phyloP scores from a whole-genome alignment of 2,113 vertebrate genomes.

The Lasiurus borealis region DNA sequence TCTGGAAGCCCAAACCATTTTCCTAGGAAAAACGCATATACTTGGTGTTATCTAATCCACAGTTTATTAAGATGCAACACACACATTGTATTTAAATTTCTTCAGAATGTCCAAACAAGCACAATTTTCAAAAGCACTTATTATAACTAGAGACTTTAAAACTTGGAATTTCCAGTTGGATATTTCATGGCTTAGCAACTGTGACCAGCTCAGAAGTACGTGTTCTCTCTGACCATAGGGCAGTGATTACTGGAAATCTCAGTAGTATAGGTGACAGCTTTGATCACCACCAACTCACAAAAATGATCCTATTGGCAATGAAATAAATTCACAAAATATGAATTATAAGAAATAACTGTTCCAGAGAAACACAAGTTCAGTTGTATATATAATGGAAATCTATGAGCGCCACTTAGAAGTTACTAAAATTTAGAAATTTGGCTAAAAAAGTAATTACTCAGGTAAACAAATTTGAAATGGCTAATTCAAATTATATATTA shows the following conservation, averaged over 20 bases:
- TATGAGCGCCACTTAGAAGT: not conserved
- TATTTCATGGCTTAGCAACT: not conserved
- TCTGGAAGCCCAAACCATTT: conserved; percentile 12
- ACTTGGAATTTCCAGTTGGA: not conserved
- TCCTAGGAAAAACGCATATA: not conserved
- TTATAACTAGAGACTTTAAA: conserved; percentile 39
- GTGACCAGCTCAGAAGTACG: not conserved
- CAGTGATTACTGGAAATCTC: not conserved
- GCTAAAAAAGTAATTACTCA: conserved; percentile 3
- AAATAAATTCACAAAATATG: conserved; percentile 1
- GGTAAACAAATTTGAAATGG: not conserved
- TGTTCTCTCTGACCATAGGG: not conserved
- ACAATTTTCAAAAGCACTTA: not conserved
- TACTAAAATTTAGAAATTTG: conserved; percentile 4
- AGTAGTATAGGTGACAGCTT: not conserved
- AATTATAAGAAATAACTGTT: not conserved
- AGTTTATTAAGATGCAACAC: not conserved
- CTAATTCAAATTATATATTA: not conserved
- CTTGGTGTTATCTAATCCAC: not conserved
- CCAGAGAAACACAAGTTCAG: not conserved
- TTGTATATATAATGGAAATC: not conserved
- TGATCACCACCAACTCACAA: conserved; percentile 20
- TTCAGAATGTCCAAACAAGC: not conserved
- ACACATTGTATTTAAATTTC: not conserved
- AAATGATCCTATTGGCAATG: not conserved